Evolutionary conservation across 2,888 invertebrate genomes (phyloP).

Genomic region (Steinernema carpocapsae): DNA sequence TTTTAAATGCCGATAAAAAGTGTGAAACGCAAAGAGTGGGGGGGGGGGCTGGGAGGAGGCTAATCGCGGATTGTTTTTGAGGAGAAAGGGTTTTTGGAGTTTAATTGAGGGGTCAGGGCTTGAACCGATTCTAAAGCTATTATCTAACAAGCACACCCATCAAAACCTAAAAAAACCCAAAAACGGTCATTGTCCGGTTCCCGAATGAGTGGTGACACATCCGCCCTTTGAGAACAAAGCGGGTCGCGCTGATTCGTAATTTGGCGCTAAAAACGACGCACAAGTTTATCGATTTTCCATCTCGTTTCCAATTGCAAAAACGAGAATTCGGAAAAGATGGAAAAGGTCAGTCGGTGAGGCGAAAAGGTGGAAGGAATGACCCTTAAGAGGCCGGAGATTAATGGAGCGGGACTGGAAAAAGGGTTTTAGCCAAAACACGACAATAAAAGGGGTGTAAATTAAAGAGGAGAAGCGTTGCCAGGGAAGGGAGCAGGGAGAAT

Average conservation of each 20-base stretch:
- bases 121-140: too few species aligned
- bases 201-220: too few species aligned
- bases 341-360: not conserved
- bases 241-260: slow-evolving; percentile 2
- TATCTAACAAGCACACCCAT: too few species aligned
- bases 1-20: not conserved
- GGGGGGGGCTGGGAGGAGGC: too few species aligned
- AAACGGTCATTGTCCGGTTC: too few species aligned
- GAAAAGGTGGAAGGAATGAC: not conserved
- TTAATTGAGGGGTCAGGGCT: too few species aligned
- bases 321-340: not conserved
- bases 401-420: not conserved
- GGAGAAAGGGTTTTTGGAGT: too few species aligned
- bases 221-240: slow-evolving; percentile 15
- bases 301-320: slow-evolving; percentile 12
- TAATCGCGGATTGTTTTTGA: too few species aligned
- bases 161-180: too few species aligned
- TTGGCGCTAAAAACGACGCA: not conserved
- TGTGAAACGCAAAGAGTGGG: not conserved
- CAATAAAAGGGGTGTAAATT: too few species aligned
- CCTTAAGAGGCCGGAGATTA: not conserved
- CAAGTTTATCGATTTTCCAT: not conserved
- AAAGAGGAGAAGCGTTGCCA: too few species aligned
- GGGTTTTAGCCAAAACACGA: not conserved
- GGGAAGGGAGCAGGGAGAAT: too few species aligned